A percentile compares a stretch with the other conserved stretches of the same genome.
Conservation (phyloP, 1,140 invertebrate species). For the Drosophila bipectinata region DNA sequence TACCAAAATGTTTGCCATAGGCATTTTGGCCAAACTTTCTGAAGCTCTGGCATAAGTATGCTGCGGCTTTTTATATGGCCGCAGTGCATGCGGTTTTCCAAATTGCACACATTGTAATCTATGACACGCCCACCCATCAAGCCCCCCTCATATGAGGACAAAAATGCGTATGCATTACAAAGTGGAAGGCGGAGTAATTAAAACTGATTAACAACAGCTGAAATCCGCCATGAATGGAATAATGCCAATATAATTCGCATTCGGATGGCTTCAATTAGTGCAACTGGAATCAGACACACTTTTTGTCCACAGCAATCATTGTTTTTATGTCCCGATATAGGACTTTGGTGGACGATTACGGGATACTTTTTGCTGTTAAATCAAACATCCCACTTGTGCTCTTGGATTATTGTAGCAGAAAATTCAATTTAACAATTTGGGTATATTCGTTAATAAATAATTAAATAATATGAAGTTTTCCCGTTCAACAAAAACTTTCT, state of each 20-base stretch:
- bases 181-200: slow-evolving; percentile 42
- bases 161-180: slow-evolving; percentile 5
- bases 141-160: not conserved
- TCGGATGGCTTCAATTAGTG: slow-evolving; percentile 32
- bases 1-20: slow-evolving; percentile 80
- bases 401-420: slow-evolving; percentile 13
- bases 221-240: slow-evolving; percentile 57
- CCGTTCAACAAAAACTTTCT: not conserved
- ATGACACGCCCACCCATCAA: not conserved
- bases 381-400: slow-evolving; percentile 8
- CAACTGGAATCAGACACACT: slow-evolving; percentile 12
- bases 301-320: slow-evolving; percentile 19
- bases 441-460: not conserved
- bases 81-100: slow-evolving; percentile 59
- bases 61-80: slow-evolving; percentile 68
- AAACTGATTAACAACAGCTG: slow-evolving; percentile 56
- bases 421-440: slow-evolving; percentile 21
- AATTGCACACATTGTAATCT: slow-evolving; percentile 55
- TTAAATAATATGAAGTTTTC: not conserved
- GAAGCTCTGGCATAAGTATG: slow-evolving; percentile 56
- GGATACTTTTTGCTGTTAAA: slow-evolving; percentile 5
- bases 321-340: slow-evolving; percentile 16
- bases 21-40: slow-evolving; percentile 67
- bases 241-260: slow-evolving; percentile 47
- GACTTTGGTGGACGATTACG: not conserved